Evolutionary conservation across 2,113 vertebrate genomes (phyloP), one percentile per base, ranked within the genome.

Genomic region (Mirounga angustirostris): DNA sequence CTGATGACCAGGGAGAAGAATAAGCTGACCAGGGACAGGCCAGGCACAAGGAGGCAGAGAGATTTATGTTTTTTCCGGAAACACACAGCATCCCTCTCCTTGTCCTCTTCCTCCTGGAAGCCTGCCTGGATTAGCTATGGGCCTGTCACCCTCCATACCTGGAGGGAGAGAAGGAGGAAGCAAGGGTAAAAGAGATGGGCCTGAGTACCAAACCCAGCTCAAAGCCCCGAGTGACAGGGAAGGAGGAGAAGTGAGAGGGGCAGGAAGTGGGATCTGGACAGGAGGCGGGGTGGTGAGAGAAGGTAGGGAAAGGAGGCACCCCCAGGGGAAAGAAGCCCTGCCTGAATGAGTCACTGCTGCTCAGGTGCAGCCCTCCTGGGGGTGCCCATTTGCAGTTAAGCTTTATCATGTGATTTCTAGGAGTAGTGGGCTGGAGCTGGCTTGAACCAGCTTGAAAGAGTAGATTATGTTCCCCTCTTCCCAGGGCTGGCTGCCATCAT

Each of bases 361-460:
- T 30, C 85, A 85, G 90, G 82, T 73, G 81, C 89, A 79, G 89
- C 26, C 28, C 56, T 89, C 88, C 65, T 79, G 28, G 93, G 69
- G 85, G 74, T 82, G 76, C 69, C 94, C 90, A 69, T 80, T 33
- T 54, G 54, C 7, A 0, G n/a, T 73, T 33, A 69, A 94, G 8
- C 40, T 50, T 94, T 46, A 46, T 73, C 94, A 85, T 46, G 94
- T 83, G 90, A 89, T 73, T 92, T 90, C 95, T 88, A 84, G 14
- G 36, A 56, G 22, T 9, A 18, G 58, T 80, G 63, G 59, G 22
- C 80, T 71, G 40, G 13, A n/a, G 33, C 12, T 15, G 36, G 56
- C 24, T 83, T 19, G 7, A 10, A n/a, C n/a, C 63, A 2, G 36
- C 58, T 63, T 5, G 30, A 13, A 46, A 69, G 59, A 88, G 36